Base-by-base conservation (phyloP, 30 jellyfish, hydroid and myxozoan genomes). In the Pseudorhiza aurosa region DNA sequence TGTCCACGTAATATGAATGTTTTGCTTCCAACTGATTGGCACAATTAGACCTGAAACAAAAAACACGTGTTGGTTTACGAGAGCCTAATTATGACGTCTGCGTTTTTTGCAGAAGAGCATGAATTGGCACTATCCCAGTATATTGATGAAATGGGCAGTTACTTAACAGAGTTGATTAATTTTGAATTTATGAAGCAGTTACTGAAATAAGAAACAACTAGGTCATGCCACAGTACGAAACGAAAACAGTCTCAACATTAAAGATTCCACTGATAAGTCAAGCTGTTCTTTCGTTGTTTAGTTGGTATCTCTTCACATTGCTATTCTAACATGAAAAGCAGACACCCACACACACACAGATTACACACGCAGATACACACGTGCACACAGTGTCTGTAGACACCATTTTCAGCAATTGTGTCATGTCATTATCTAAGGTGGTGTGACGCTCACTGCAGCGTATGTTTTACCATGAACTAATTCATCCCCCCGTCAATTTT, bases 251-350 rank as follows among this genome's bases (percentile, higher is more conserved):
- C 71, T 37, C 67, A 70, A 51, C 14, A 47, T 45, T 32, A 42
- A 29, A 27, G 58, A 8, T 53, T 56, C 57, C 40, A 46, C 74
- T 51, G 75, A 73, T 73, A n/a, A 73, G 64, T 24, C 65, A 37
- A 72, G 22, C 49, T 2, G 59, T 64, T 45, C 64, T 68, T 47
- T 59, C 18, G 46, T 71, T 71, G 85, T 71, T 47, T 59, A 2
- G 46, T 71, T 71, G 85, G 47, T 73, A 73, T 53, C 75, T 19
- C 86, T 15, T 63, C 37, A 39, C 73, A 57, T 51, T 37, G 49
- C 40, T 53, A 31, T 50, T 49, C 21, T 59, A 29, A 73, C 27
- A 56, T 42, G 68, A 29, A 55, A 27, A n/a, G n/a, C n/a, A n/a
- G n/a, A n/a, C n/a, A n/a, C n/a, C n/a, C n/a, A n/a, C n/a, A n/a